Percentiles rank a stretch among this genome's conserved stretches.
phyloP scores from a whole-genome alignment of 2,797 vertebrate species.

The Rhodeus uyekii region DNA sequence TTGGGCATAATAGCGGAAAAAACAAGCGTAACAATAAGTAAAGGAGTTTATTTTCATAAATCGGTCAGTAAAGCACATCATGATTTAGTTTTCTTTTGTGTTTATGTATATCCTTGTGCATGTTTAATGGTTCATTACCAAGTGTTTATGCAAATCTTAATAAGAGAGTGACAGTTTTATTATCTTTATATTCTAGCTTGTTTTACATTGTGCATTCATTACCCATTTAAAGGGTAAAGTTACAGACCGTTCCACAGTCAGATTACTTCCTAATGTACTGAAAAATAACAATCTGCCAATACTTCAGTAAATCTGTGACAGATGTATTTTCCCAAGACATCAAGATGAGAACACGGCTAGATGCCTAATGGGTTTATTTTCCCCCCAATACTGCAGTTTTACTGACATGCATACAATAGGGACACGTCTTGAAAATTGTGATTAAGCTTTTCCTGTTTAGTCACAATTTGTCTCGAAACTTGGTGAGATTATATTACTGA shows the following conservation, averaged over 20 bases:
- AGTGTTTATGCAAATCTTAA: not conserved
- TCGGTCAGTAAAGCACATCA: not conserved
- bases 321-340: not conserved
- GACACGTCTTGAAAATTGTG: not conserved
- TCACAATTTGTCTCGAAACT: not conserved
- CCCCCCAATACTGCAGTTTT: not conserved
- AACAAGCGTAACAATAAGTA: not conserved
- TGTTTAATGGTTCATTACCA: not conserved
- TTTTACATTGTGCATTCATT: not conserved
- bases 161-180: not conserved
- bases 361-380: not conserved
- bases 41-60: not conserved
- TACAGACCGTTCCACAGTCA: conserved; percentile 7
- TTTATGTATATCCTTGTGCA: not conserved
- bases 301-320: not conserved
- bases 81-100: not conserved
- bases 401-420: not conserved
- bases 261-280: conserved; percentile 22
- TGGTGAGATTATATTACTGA: not conserved
- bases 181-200: not conserved
- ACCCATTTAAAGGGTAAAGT: not conserved
- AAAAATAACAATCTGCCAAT: conserved; percentile 1
- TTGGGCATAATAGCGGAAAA: not conserved
- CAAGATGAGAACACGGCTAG: too few species aligned
- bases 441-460: not conserved